These are phyloP conservation scores for Paramisgurnus dabryanus DNA, from an alignment of 2,113 vertebrate species.

Conservation along the genomic window DNA sequence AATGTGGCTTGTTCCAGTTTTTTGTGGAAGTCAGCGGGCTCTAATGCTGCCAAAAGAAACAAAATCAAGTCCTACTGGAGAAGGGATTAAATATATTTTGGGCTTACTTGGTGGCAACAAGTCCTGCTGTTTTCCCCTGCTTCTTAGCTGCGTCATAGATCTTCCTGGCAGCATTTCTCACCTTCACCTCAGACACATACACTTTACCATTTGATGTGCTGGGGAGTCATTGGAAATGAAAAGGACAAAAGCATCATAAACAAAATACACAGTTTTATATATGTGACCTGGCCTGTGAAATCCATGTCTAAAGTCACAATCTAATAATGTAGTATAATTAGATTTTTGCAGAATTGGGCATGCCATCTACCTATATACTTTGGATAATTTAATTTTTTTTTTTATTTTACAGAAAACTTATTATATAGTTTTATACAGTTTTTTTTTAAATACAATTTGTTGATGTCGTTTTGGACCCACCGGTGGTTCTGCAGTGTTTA, in stretches of 20 bases:
- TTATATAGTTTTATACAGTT: too few species aligned
- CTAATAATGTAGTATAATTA: too few species aligned
- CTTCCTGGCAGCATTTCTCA: slow-evolving; percentile 82
- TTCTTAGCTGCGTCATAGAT: slow-evolving; percentile 81
- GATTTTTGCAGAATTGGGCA: too few species aligned
- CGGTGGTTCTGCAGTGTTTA: too few species aligned
- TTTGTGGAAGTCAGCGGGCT: neutral
- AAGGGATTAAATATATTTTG: slow-evolving; percentile 22
- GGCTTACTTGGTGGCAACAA: slow-evolving; percentile 81
- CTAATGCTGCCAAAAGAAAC: slow-evolving; percentile 34
- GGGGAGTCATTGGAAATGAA: slow-evolving; percentile 52
- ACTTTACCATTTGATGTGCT: slow-evolving; percentile 77
- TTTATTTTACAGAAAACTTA: too few species aligned
- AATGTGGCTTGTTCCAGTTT: slow-evolving; percentile 10
- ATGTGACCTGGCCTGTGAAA: too few species aligned
- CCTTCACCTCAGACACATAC: slow-evolving; percentile 80
- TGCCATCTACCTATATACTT: too few species aligned
- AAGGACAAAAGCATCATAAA: slow-evolving; percentile 45
- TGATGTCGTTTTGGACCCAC: too few species aligned
- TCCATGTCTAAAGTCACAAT: too few species aligned
- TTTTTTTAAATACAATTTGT: too few species aligned
- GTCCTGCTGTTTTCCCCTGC: slow-evolving; percentile 80
- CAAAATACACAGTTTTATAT: too few species aligned
- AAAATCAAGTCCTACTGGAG: slow-evolving; percentile 31
- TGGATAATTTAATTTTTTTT: too few species aligned